Base-by-base conservation (phyloP, 2,113 vertebrate genomes). In the Trematocara unimaculatum region DNA sequence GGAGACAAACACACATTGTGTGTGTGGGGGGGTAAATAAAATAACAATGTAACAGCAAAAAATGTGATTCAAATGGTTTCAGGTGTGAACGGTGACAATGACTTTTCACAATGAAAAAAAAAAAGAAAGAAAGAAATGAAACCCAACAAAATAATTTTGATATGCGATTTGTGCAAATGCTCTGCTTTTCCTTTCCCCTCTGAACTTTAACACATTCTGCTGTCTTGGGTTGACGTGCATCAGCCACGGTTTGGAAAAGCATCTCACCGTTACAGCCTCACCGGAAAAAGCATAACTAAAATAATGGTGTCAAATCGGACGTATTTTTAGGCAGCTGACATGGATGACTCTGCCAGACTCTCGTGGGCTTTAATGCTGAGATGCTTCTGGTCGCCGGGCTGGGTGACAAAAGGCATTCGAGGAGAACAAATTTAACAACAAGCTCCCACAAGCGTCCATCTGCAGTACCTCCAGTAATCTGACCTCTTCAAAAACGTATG, bases 401-500 rank as follows among this genome's bases (percentile, higher is more conserved):
- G 84, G 85, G 47, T 38, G 62, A 89, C 84, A 91, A 84, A 93
- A 94, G 91, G 92, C 88, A 88, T 92, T 81, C 12, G 82, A 84
- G 51, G 83, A 87, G 86, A 83, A 86, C 51, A 80, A 60, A 78
- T 82, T n/a, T 38, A 42, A 84, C 87, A 77, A 83, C 72, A 49
- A 79, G 77, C 82, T 84, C 47, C 72, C 14, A 72, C 84, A 31
- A 38, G 31, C 62, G 29, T 86, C 84, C 12, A 54, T 54, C 45
- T 91, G 88, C 88, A 86, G 87, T 89, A 91, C 82, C 90, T 90
- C 89, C 84, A 83, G 88, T 88, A 84, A 94, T 80, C 88, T 81
- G 56, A 77, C 84, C 64, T 77, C 86, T 85, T 45, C 56, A 87
- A 86, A 67, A 93, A 84, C 10, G 26, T 95, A 96, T 96, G 96